Base-by-base conservation (phyloP, 2,888 invertebrate genomes). In the Acronicta psi region DNA sequence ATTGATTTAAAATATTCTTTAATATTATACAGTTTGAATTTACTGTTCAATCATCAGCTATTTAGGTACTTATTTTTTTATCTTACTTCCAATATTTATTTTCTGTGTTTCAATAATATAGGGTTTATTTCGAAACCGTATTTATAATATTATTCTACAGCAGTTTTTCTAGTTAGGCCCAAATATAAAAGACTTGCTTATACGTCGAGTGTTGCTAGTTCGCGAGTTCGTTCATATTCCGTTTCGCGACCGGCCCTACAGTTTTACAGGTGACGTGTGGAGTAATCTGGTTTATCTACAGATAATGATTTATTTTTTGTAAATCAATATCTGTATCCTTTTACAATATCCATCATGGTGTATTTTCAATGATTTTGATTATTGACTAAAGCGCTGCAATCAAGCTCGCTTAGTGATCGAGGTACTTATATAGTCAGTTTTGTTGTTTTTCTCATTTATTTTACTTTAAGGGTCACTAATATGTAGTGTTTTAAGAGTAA, bases 221-320 rank as follows among this genome's bases (percentile, higher is more conserved):
- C 68, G 55, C 45, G 60, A 43, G 59, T 45, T 41, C 29, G 52
- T 34, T 45, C 57, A 57, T 14, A 10, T 16, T 14, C 14, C 9
- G 34, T 65, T 40, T 43, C 38, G 40, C 66, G 53, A 37, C 8
- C 25, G 53, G 51, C 45, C 42, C 40, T 53, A 44, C 9, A 42
- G 14, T 50, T 64, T 38, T 41, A 46, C n/a, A 29, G 40, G 29
- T 36, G 38, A 50, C 58, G 43, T 54, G n/a, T 64, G 41, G 14
- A 44, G 37, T 57, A 55, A 61, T 72, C 73, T 73, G 75, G 73
- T 78, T 82, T 79, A 80, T 81, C 71, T 69, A 60, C 54, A 71
- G 71, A 79, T 77, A 74, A 75, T 60, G 77, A 80, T 79, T 83
- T 80, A 80, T 83, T 82, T 82, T 84, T 85, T 82, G 77, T 83